phyloP scores from a whole-genome alignment of 2,113 vertebrate genomes.

The Ceyx melanurus region DNA sequence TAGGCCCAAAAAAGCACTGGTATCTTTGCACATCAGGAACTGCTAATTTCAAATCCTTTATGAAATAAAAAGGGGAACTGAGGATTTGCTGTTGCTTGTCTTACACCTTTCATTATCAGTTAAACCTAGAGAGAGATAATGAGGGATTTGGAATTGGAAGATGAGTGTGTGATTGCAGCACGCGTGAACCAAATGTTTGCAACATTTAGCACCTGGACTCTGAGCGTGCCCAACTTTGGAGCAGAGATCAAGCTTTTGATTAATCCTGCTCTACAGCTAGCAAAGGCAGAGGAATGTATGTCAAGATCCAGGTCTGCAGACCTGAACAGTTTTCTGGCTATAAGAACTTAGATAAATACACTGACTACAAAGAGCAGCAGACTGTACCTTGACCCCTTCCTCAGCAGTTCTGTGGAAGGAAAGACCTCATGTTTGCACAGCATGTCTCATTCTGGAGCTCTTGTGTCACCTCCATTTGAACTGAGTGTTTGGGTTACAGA shows the following conservation, averaged over 20 bases:
- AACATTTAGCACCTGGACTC: not conserved
- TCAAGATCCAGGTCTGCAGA: not conserved
- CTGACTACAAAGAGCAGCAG: not conserved
- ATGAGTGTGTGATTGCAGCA: not conserved
- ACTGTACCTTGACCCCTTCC: not conserved
- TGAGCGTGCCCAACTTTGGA: not conserved
- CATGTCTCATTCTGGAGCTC: not conserved
- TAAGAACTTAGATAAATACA: not conserved
- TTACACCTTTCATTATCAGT: not conserved
- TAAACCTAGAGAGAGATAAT: not conserved
- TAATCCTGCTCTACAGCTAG: not conserved
- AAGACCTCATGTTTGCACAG: not conserved
- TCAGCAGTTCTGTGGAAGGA: not conserved
- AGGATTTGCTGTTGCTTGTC: not conserved
- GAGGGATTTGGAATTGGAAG: not conserved
- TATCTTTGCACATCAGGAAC: not conserved
- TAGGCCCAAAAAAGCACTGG: not conserved
- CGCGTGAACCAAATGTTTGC: not conserved
- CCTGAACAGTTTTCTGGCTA: not conserved
- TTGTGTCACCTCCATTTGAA: not conserved
- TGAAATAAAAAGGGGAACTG: not conserved
- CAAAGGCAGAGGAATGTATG: not conserved
- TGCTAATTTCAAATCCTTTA: not conserved
- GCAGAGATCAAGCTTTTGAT: not conserved
- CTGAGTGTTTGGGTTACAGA: not conserved